Evolutionary conservation across 1,140 invertebrate species (phyloP), one percentile per base, ranked within the genome.

Genomic region (Leptopilina boulardi): DNA sequence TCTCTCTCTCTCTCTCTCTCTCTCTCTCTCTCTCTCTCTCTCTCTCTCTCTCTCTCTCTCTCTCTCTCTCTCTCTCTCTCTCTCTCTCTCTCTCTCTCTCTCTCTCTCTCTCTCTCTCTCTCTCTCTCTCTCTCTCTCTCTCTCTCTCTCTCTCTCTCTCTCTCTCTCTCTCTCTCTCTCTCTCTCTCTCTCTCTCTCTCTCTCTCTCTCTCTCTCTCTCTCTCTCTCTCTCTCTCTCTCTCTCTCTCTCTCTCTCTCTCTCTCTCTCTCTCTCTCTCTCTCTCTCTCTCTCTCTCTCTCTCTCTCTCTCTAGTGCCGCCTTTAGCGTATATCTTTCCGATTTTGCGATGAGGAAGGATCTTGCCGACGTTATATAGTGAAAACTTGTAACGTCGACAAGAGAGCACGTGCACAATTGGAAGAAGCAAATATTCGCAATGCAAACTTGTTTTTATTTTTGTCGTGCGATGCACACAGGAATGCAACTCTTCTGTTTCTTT

Each of bases 261-360:
- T 38, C 23, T 34, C 13, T 51, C 15, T 74, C 59, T 30, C 56
- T 73, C n/a, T 19, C 38, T n/a, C 18, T 71, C 34, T 38, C 23
- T 34, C 13, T 51, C 15, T 74, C 59, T 30, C 56, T 73, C n/a
- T 19, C 38, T n/a, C 18, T 71, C 34, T 38, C 23, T 34, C 13
- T 51, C 15, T 74, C 59, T 30, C 56, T 73, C n/a, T 19, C 38
- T n/a, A 11, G 15, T 74, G 2, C 44, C 70, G 21, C 21, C 70
- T 70, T 75, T 47, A 11, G 54, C 0, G 8, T 38, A 6, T 59
- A 71, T 70, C 26, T 77, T 72, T 78, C n/a, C 30, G 23, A 47
- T 70, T n/a, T 30, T 41, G 10, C 41, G 34, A 59, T 21, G 59
- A 51, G 47, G 18, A 51, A 51, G 47, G 18, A 51, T 51, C 47